A percentile compares a stretch with the other conserved stretches of the same genome.
Conservation (phyloP, 2,888 invertebrate species). For the Machimus rusticus region DNA sequence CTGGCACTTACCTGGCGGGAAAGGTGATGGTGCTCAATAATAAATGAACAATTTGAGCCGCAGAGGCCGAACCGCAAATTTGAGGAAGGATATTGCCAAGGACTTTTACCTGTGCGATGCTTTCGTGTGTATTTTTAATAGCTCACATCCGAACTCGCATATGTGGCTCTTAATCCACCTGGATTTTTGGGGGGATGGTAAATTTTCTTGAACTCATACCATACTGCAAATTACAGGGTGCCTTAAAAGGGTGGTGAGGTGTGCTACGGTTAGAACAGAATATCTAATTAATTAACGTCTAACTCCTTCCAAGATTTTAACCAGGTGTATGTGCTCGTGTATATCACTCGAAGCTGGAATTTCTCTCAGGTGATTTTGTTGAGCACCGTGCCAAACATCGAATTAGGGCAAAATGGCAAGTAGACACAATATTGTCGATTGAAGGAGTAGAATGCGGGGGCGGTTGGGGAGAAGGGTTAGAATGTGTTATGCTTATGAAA, state of each 20-base stretch:
- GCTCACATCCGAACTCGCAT: not conserved
- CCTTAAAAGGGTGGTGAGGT: not conserved
- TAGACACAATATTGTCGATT: not conserved
- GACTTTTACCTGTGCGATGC: not conserved
- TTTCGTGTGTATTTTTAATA: slow-evolving; percentile 1
- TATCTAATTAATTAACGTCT: not conserved
- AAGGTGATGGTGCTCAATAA: slow-evolving; percentile 9
- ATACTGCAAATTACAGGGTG: not conserved
- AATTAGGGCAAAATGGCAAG: slow-evolving; percentile 1
- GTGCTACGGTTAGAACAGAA: not conserved
- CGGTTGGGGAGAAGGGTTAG: not conserved
- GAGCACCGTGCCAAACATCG: not conserved
- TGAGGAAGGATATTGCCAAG: not conserved
- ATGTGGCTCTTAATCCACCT: not conserved
- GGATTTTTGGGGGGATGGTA: not conserved
- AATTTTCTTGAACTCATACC: not conserved
- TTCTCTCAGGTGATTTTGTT: not conserved
- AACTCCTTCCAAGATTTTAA: not conserved
- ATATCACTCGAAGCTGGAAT: not conserved
- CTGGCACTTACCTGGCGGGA: not conserved
- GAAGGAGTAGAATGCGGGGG: not conserved
- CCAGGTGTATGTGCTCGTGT: not conserved
- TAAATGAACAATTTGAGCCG: not conserved
- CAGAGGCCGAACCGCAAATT: not conserved
- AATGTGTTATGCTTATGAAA: not conserved